phyloP scores from a whole-genome alignment of 2,113 vertebrate genomes.

The Ceratotherium simum region DNA sequence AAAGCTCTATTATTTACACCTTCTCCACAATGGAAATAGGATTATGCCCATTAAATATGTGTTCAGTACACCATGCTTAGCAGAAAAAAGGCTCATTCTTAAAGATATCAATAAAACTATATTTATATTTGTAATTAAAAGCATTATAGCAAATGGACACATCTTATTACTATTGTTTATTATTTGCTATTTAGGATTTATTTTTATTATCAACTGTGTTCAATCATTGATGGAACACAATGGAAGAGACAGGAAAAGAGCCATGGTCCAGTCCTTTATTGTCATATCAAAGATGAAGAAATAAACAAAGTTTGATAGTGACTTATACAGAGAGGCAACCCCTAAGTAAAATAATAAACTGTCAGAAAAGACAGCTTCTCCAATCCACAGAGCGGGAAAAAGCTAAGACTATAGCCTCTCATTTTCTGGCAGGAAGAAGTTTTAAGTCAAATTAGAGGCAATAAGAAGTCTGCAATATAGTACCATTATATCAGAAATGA shows the following conservation, averaged over 20 bases:
- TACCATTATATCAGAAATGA: neutral
- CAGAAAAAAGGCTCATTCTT: slow-evolving; percentile 50
- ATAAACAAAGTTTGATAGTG: neutral
- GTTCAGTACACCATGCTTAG: slow-evolving; percentile 9
- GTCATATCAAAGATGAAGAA: neutral
- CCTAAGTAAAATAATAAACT: slow-evolving; percentile 6
- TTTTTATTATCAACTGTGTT: neutral
- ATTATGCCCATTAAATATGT: neutral
- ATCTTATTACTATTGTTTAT: slow-evolving; percentile 27
- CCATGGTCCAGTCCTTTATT: neutral
- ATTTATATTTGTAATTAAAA: slow-evolving; percentile 56
- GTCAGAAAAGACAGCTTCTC: slow-evolving; percentile 1
- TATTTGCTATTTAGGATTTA: slow-evolving; percentile 13
- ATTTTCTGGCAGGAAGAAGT: neutral
- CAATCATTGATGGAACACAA: neutral
- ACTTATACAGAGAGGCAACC: neutral
- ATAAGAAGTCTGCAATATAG: neutral
- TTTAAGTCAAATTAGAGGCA: slow-evolving; percentile 27
- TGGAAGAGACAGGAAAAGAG: neutral
- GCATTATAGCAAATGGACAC: neutral
- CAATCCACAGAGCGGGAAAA: neutral
- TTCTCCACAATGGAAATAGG: slow-evolving; percentile 53
- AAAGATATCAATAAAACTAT: slow-evolving; percentile 8
- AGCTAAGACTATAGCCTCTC: neutral
- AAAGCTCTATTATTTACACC: slow-evolving; percentile 54